Percentiles rank a stretch among this genome's conserved stretches.
phyloP scores from a whole-genome alignment of 2,888 invertebrate species.

The Acrobasis suavella region DNA sequence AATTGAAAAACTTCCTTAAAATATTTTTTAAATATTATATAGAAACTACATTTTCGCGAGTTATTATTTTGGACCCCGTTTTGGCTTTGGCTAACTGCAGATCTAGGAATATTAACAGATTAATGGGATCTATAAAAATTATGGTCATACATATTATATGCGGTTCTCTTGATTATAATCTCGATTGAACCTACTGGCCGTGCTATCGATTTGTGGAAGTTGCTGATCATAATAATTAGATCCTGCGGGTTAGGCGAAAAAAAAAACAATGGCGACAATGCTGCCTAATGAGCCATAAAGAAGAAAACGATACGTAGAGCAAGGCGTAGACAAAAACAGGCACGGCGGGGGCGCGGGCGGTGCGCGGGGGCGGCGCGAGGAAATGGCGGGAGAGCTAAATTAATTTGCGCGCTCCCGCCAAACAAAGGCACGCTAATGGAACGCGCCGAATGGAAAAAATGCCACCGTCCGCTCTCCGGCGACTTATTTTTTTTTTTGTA shows the following conservation, averaged over 20 bases:
- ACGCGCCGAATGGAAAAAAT: constrained; percentile 83
- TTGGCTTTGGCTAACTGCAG: no score
- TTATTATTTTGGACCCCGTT: no score
- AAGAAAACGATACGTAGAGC: constrained; percentile 83
- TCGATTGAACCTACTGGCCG: constrained; percentile 4
- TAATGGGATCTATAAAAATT: no score
- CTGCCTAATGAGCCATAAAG: constrained; percentile 82
- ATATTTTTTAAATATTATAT: no score
- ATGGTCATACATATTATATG: background rate
- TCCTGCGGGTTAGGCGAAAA: constrained; percentile 70
- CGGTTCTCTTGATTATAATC: background rate
- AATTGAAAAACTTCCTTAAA: no score
- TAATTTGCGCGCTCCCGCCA: constrained; percentile 83
- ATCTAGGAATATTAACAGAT: no score
- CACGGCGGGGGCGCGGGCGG: constrained; percentile 62
- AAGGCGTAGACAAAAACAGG: constrained; percentile 81
- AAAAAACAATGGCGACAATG: constrained; percentile 80
- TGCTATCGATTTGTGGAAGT: constrained; percentile 53
- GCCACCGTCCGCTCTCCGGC: constrained; percentile 81
- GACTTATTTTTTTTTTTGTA: constrained; percentile 77
- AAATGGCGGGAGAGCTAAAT: constrained; percentile 83
- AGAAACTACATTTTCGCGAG: no score
- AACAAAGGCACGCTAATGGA: constrained; percentile 83
- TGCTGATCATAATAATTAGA: constrained; percentile 77
- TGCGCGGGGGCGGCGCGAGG: constrained; percentile 63